Evolutionary conservation across 2,888 invertebrate species (phyloP).

Genomic region (Dermolepida albohirtum): DNA sequence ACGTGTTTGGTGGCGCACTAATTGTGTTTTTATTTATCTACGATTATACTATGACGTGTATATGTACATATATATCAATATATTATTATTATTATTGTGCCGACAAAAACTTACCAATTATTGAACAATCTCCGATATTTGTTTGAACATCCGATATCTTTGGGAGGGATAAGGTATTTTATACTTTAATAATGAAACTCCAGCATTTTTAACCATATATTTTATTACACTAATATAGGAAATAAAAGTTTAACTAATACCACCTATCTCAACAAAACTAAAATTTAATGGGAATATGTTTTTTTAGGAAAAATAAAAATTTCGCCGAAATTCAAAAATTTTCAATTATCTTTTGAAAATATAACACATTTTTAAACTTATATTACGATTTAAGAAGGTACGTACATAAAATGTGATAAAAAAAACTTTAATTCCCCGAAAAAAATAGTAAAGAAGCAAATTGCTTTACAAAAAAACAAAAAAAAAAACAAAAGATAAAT

Average conservation of each 20-base stretch:
- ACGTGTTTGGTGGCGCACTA: too few relatives aligned
- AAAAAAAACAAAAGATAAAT: not conserved
- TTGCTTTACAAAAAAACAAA: not conserved
- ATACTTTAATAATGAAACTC: slow-evolving; percentile 23
- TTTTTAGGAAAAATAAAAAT: slow-evolving; percentile 9
- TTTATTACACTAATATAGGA: slow-evolving; percentile 49
- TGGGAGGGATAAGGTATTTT: not conserved
- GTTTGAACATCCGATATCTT: too few relatives aligned
- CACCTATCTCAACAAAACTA: slow-evolving; percentile 11
- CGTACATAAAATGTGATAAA: slow-evolving; percentile 21
- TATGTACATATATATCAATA: too few relatives aligned
- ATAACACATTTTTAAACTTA: not conserved
- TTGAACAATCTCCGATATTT: too few relatives aligned
- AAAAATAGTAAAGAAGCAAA: slow-evolving; percentile 9
- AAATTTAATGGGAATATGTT: not conserved
- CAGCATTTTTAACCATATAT: slow-evolving; percentile 46
- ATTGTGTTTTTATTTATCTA: too few relatives aligned
- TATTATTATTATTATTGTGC: too few relatives aligned
- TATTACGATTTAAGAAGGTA: slow-evolving; percentile 25
- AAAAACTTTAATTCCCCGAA: slow-evolving; percentile 39
- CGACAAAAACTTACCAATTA: too few relatives aligned
- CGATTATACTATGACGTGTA: too few relatives aligned
- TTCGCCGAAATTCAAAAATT: not conserved
- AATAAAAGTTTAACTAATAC: slow-evolving; percentile 44
- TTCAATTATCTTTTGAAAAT: not conserved